These are phyloP conservation scores for Parnassius glacialis DNA, from an alignment of 2,888 invertebrate genomes.

Conservation along the genomic window DNA sequence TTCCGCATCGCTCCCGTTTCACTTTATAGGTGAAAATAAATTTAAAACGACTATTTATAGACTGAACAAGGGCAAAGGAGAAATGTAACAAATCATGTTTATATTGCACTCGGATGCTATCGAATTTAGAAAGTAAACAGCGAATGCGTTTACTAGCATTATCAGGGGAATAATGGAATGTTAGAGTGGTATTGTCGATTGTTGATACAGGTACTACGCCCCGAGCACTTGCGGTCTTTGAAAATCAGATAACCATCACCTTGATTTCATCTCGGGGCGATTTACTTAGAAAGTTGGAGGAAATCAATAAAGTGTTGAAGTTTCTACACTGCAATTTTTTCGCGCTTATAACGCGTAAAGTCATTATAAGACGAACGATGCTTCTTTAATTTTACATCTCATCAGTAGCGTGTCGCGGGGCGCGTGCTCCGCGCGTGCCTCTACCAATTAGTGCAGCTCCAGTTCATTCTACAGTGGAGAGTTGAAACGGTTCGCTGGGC, in stretches of 20 bases:
- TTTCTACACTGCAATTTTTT: conserved; percentile 50
- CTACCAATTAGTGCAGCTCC: conserved; percentile 79
- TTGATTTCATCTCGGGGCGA: conserved; percentile 26
- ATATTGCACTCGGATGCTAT: conserved; percentile 41
- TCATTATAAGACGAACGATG: conserved; percentile 59
- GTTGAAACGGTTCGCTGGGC: conserved; percentile 67
- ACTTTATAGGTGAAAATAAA: conserved; percentile 58
- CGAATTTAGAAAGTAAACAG: conserved; percentile 41
- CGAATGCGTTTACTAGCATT: conserved; percentile 29
- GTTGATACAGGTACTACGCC: conserved; percentile 14
- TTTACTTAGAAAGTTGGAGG: conserved; percentile 52
- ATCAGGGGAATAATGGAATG: conserved; percentile 21
- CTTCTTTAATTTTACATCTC: conserved; percentile 75
- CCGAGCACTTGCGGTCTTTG: conserved; percentile 13
- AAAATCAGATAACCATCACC: conserved; percentile 23
- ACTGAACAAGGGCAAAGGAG: conserved; percentile 51
- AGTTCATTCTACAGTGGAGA: conserved; percentile 72
- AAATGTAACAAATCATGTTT: conserved; percentile 54
- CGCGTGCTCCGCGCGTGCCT: conserved; percentile 73
- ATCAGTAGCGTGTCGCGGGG: conserved; percentile 67
- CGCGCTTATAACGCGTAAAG: conserved; percentile 47
- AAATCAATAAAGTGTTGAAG: conserved; percentile 32
- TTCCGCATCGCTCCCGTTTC: conserved; percentile 62
- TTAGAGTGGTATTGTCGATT: conserved; percentile 6
- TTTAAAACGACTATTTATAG: conserved; percentile 55